Evolutionary conservation across 2,797 vertebrate genomes (phyloP).

Genomic region (Anisognathus igniventris): DNA sequence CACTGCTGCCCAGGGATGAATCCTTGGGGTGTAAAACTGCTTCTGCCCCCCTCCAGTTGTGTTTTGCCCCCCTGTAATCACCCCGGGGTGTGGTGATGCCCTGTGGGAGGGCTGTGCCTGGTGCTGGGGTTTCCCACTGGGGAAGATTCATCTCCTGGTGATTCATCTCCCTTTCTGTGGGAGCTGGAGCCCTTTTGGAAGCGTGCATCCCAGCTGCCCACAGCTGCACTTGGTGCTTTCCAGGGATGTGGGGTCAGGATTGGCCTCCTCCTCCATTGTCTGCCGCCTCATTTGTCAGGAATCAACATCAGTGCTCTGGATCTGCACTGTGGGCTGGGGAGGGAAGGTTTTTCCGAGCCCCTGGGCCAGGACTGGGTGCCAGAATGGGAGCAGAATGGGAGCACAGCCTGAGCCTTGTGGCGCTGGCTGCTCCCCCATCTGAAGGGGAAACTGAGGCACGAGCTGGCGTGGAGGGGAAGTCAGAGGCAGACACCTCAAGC

Average conservation of each 20-base stretch:
- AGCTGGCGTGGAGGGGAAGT: accelerated
- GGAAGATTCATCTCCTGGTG: not conserved
- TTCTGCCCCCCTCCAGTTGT: accelerated
- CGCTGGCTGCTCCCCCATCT: not conserved
- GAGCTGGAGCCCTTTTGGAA: not conserved
- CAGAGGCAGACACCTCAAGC: not conserved
- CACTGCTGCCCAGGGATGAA: not conserved
- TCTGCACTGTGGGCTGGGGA: accelerated
- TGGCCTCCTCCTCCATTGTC: not conserved
- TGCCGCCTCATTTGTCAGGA: accelerated
- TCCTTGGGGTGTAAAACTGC: not conserved
- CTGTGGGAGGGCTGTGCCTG: not conserved
- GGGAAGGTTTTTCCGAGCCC: not conserved
- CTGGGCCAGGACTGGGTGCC: not conserved
- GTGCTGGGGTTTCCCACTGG: not conserved
- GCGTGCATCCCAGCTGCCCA: not conserved
- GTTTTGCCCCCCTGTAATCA: accelerated
- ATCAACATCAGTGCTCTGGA: not conserved
- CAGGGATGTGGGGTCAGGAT: not conserved
- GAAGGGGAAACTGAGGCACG: not conserved
- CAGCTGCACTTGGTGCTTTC: not conserved
- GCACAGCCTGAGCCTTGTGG: accelerated
- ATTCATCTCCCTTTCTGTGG: not conserved
- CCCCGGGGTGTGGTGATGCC: not conserved
- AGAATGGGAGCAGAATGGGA: not conserved